Evolutionary conservation across 2,113 vertebrate genomes (phyloP).

Genomic region (Bos taurus): DNA sequence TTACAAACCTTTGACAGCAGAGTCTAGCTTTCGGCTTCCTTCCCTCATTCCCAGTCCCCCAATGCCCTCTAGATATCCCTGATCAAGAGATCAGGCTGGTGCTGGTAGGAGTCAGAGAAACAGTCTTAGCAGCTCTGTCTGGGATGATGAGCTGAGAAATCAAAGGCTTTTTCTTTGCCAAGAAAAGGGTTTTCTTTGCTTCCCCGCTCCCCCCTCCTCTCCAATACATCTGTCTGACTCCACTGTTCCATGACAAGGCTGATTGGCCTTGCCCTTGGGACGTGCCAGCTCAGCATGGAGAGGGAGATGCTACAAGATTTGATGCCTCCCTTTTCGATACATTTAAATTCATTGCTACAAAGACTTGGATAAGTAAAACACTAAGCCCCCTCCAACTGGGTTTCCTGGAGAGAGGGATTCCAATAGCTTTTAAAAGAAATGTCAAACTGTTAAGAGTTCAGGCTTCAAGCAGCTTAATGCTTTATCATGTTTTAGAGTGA

Average conservation of each 20-base stretch:
- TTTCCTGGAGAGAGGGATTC: conserved; percentile 35
- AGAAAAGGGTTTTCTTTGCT: conserved; percentile 48
- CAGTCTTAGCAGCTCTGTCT: conserved; percentile 34
- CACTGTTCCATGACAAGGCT: conserved; percentile 44
- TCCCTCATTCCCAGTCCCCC: background rate
- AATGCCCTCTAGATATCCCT: background rate
- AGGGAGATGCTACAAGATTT: conserved; percentile 65
- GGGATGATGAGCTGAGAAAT: conserved; percentile 48
- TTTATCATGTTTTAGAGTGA: conserved; percentile 49
- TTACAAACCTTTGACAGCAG: background rate
- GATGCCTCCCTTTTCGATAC: conserved; percentile 62
- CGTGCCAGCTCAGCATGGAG: conserved; percentile 61
- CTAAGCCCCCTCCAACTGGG: background rate
- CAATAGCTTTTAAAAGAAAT: conserved; percentile 50
- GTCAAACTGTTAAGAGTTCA: conserved; percentile 67
- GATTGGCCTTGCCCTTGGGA: conserved; percentile 65
- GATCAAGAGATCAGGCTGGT: background rate
- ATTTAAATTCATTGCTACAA: conserved; percentile 76
- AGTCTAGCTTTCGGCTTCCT: background rate
- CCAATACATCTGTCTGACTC: conserved; percentile 68
- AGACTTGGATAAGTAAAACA: conserved; percentile 64
- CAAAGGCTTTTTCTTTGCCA: conserved; percentile 51
- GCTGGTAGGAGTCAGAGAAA: conserved; percentile 11
- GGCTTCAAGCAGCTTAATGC: conserved; percentile 53
- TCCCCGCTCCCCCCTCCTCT: background rate